These are phyloP conservation scores for Tauraco hartlaubi DNA, from an alignment of 2,797 vertebrate species.

Conservation along the genomic window DNA sequence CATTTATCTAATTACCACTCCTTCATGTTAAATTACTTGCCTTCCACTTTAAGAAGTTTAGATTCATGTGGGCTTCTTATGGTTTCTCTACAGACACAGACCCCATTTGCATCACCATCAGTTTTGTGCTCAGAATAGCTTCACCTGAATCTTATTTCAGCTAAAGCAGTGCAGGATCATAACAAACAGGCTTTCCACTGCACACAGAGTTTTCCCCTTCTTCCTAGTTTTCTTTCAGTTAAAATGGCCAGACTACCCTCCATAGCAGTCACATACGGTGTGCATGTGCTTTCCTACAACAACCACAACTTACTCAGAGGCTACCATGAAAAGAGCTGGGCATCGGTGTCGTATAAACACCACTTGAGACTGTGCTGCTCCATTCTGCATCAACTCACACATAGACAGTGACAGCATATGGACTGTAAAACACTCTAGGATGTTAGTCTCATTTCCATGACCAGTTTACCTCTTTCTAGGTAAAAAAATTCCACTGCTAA, in stretches of 20 bases:
- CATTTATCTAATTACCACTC: neutral
- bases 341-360: neutral
- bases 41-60: neutral
- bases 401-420: neutral
- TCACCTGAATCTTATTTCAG: neutral
- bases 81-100: neutral
- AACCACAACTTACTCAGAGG: neutral
- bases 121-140: neutral
- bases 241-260: neutral
- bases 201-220: neutral
- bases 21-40: neutral
- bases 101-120: neutral
- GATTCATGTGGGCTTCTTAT: neutral
- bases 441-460: neutral
- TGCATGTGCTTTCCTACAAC: accelerated
- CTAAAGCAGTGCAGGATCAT: neutral
- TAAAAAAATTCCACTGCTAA: neutral
- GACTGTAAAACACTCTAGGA: neutral
- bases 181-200: neutral
- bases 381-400: accelerated
- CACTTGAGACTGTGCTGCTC: neutral
- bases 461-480: neutral
- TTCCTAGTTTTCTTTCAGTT: neutral
- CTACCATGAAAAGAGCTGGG: neutral
- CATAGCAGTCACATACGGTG: neutral